A percentile compares a stretch with the other conserved stretches of the same genome.
phyloP scores from a whole-genome alignment of 1,140 invertebrate species.

The Drosophila athabasca region DNA sequence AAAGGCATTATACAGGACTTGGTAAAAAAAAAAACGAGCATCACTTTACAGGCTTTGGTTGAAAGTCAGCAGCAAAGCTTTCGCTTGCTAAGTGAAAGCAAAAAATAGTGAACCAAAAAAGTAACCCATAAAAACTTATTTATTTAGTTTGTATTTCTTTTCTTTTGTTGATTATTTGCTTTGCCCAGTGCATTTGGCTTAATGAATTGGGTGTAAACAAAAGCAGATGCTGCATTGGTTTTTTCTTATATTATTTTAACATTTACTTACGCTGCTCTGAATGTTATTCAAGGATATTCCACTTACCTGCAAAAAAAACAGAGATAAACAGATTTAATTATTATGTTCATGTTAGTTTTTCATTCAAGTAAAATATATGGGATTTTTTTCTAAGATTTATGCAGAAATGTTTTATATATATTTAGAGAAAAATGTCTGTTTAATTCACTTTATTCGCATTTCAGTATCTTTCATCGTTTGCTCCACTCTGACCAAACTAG shows the following conservation, averaged over 20 bases:
- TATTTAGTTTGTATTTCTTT: conserved; percentile 3
- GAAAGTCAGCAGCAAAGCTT: conserved; percentile 47
- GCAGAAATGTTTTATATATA: background rate
- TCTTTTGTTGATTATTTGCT: conserved; percentile 4
- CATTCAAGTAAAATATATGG: background rate
- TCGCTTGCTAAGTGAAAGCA: background rate
- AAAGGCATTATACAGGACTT: conserved; percentile 50
- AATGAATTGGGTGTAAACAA: background rate
- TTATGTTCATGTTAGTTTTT: background rate
- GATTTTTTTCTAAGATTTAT: background rate
- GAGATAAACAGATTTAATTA: conserved; percentile 30
- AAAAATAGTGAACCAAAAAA: no score
- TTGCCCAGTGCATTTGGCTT: background rate
- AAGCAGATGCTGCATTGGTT: background rate
- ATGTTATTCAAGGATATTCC: background rate
- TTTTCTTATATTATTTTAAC: conserved; percentile 6
- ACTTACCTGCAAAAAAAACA: conserved; percentile 59
- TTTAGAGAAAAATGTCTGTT: background rate
- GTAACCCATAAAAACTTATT: conserved; percentile 9
- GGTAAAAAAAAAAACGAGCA: conserved; percentile 17
- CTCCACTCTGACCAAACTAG: background rate
- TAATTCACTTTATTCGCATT: background rate
- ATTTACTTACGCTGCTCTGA: conserved; percentile 21
- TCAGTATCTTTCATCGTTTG: no score
- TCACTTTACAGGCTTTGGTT: conserved; percentile 13